These are phyloP conservation scores for Smittia aterrima DNA, from an alignment of 2,888 invertebrate species.

Conservation along the genomic window DNA sequence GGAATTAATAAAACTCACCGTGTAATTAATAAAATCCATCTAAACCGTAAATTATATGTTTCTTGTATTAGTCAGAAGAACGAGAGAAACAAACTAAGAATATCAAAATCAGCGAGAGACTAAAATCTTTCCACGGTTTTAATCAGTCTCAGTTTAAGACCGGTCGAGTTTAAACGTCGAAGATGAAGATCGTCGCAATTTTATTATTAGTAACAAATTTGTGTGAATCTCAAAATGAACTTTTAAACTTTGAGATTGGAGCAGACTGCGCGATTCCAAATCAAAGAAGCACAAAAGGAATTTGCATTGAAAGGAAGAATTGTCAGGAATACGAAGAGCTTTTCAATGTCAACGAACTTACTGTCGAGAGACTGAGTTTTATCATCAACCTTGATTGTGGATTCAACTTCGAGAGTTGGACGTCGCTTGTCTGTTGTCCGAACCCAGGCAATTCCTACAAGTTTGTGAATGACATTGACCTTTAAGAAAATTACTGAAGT, in stretches of 20 bases:
- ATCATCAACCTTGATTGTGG: conserved; percentile 24
- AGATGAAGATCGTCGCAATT: background rate
- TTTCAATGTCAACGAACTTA: conserved; percentile 32
- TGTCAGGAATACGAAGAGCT: conserved; percentile 26
- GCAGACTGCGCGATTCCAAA: conserved; percentile 32
- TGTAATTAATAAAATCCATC: too few relatives aligned
- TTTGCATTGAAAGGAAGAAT: conserved; percentile 6
- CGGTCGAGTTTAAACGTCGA: background rate
- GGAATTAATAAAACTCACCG: conserved; percentile 18
- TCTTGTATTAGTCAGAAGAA: background rate
- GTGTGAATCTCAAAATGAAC: background rate
- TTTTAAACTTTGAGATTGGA: background rate
- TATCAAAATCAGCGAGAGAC: background rate
- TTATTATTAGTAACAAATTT: background rate
- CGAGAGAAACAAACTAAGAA: background rate
- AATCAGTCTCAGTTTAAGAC: background rate
- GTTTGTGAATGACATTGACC: conserved; percentile 9
- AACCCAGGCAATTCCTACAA: conserved; percentile 21
- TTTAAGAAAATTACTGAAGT: background rate
- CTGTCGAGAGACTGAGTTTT: conserved; percentile 26
- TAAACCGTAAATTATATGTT: background rate
- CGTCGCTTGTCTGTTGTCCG: conserved; percentile 26
- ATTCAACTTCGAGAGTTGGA: conserved; percentile 28
- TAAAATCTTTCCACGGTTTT: background rate
- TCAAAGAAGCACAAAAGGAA: conserved; percentile 25